Percentiles rank a stretch among this genome's conserved stretches.
phyloP scores from a whole-genome alignment of 2,113 vertebrate species.

The Pterocles burchelli region DNA sequence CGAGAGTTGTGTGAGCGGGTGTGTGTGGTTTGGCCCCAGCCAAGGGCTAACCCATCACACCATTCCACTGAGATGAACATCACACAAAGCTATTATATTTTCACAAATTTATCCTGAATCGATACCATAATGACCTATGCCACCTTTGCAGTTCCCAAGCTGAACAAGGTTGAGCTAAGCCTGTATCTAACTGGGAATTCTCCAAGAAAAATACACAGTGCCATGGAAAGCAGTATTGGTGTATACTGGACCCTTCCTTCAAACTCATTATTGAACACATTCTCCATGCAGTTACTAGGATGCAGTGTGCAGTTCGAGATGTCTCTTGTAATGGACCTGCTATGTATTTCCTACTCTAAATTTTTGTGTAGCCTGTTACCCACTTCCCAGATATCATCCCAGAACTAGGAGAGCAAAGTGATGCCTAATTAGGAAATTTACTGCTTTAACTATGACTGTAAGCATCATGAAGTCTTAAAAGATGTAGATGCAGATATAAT shows the following conservation, averaged over 20 bases:
- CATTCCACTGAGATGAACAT: not conserved
- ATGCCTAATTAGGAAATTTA: not conserved
- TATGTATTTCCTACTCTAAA: not conserved
- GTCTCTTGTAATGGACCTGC: not conserved
- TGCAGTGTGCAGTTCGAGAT: not conserved
- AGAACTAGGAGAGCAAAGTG: not conserved
- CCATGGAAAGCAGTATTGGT: not conserved
- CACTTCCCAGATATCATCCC: not conserved
- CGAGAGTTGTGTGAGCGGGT: too few relatives aligned
- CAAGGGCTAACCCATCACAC: too few relatives aligned
- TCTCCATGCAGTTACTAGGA: not conserved
- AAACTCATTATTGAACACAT: not conserved
- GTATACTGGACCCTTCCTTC: not conserved
- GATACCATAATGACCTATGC: not conserved
- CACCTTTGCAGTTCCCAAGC: not conserved
- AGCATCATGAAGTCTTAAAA: not conserved
- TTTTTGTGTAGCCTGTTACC: not conserved
- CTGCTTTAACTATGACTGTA: not conserved
- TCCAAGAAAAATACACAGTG: not conserved
- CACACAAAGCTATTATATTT: not conserved
- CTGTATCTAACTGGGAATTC: not conserved
- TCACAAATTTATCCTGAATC: not conserved
- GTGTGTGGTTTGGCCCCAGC: too few relatives aligned
- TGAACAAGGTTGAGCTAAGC: not conserved
- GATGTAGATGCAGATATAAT: not conserved